Percentiles rank a stretch among this genome's conserved stretches.
Conservation (phyloP, 2,888 invertebrate species). For the Stegophylla sp. region DNA sequence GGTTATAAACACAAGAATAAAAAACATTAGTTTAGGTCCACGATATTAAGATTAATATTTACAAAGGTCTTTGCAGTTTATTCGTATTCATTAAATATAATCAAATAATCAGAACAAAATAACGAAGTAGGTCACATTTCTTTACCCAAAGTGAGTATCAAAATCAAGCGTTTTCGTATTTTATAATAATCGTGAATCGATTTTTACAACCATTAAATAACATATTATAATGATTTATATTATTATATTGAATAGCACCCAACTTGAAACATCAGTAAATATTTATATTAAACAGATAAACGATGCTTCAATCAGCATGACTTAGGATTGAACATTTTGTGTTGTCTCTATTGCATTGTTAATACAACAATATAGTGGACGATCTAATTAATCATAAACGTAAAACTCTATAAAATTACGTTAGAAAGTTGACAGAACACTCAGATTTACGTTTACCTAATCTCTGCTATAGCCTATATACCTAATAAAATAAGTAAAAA, state of each 20-base stretch:
- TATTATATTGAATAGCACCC: no score
- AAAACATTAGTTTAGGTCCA: slow-evolving; percentile 16
- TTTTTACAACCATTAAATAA: no score
- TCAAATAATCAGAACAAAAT: no score
- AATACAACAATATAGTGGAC: neutral
- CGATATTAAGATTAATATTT: slow-evolving; percentile 34
- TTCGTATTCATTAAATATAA: neutral
- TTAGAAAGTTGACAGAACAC: neutral
- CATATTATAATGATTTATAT: no score
- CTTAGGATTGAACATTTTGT: neutral
- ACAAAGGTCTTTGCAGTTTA: neutral
- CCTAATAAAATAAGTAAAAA: neutral
- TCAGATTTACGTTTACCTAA: neutral
- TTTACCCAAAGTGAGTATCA: no score
- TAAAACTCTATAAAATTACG: neutral
- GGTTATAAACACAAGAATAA: neutral
- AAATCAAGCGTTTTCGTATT: no score
- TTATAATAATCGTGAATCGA: no score
- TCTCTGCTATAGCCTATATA: neutral
- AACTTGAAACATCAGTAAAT: no score
- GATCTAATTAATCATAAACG: neutral
- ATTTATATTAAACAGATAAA: no score
- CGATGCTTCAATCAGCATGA: neutral
- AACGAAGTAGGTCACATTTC: no score
- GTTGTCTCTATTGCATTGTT: neutral